A percentile compares a stretch with the other conserved stretches of the same genome.
Evolutionary conservation across 2,797 vertebrate species (phyloP).

Genomic region (Paedocypris micromegethes): DNA sequence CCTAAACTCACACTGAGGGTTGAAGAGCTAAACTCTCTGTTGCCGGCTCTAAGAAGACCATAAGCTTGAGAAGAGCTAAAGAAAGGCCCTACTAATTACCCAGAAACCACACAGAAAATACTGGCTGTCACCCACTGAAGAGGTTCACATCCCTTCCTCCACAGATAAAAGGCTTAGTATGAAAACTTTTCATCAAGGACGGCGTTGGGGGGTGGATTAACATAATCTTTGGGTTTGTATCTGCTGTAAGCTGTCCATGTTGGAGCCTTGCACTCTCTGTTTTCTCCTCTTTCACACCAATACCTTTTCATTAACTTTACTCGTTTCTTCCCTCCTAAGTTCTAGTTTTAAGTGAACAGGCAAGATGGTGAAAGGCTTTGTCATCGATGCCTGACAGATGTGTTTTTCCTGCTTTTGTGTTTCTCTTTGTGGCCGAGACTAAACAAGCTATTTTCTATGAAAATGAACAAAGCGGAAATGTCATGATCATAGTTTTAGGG

Average conservation of each 20-base stretch:
- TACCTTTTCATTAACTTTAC: slow-evolving; percentile 57
- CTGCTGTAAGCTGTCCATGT: slow-evolving; percentile 97
- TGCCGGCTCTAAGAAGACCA: slow-evolving; percentile 95
- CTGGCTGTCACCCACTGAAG: slow-evolving; percentile 96
- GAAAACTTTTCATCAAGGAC: slow-evolving; percentile 98
- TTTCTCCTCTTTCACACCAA: slow-evolving; percentile 40
- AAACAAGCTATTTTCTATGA: slow-evolving; percentile 72
- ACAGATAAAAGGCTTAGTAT: slow-evolving; percentile 99
- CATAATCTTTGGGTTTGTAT: slow-evolving; percentile 99
- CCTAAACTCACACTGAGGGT: slow-evolving; percentile 79
- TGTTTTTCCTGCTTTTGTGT: slow-evolving; percentile 95
- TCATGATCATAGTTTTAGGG: slow-evolving; percentile 71
- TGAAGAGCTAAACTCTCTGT: slow-evolving; percentile 84
- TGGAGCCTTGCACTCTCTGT: slow-evolving; percentile 69
- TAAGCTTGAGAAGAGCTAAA: slow-evolving; percentile 98
- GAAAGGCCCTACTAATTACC: slow-evolving; percentile 99
- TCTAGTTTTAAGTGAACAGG: slow-evolving; percentile 83
- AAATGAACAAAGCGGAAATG: slow-evolving; percentile 78
- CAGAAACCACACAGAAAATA: slow-evolving; percentile 99
- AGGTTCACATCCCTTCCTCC: slow-evolving; percentile 98
- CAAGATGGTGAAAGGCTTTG: slow-evolving; percentile 87
- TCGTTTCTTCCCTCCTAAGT: slow-evolving; percentile 78
- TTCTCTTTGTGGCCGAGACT: slow-evolving; percentile 83
- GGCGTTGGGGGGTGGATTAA: slow-evolving; percentile 90
- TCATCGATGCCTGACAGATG: slow-evolving; percentile 82